Evolutionary conservation across 2,888 invertebrate genomes (phyloP).

Genomic region (Belgica antarctica): DNA sequence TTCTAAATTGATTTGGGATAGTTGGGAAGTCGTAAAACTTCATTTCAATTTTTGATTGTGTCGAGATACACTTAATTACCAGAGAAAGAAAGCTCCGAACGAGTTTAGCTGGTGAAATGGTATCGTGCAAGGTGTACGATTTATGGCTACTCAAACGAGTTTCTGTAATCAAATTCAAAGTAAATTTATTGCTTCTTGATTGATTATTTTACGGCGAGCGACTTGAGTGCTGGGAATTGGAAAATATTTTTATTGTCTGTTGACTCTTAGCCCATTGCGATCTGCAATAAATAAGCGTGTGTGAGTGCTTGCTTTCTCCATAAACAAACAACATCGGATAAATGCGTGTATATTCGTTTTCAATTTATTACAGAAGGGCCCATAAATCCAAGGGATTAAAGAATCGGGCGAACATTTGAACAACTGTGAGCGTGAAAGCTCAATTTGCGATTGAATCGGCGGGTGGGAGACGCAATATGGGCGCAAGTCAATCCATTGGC

Average conservation of each 20-base stretch:
- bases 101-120: neutral
- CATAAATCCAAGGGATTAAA: constrained; percentile 36
- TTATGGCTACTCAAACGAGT: constrained; percentile 25
- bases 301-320: constrained; percentile 9
- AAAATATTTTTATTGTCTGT: constrained; percentile 20
- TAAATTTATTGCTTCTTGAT: constrained; percentile 40
- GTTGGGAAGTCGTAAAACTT: too few relatives aligned
- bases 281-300: constrained; percentile 25
- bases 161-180: constrained; percentile 33
- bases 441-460: neutral
- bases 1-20: constrained; percentile 18
- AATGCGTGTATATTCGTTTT: neutral
- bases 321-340: neutral
- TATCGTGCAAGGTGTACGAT: neutral
- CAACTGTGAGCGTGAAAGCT: neutral
- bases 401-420: constrained; percentile 14
- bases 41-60: constrained; percentile 16
- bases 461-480: neutral
- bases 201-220: constrained; percentile 30
- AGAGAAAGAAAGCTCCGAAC: neutral
- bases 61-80: constrained; percentile 10
- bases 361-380: constrained; percentile 21
- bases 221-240: neutral
- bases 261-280: neutral
- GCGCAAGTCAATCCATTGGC: neutral